Evolutionary conservation across 2,797 vertebrate genomes (phyloP), one percentile per base, ranked within the genome.

Genomic region (Bryconaethiops microstoma): DNA sequence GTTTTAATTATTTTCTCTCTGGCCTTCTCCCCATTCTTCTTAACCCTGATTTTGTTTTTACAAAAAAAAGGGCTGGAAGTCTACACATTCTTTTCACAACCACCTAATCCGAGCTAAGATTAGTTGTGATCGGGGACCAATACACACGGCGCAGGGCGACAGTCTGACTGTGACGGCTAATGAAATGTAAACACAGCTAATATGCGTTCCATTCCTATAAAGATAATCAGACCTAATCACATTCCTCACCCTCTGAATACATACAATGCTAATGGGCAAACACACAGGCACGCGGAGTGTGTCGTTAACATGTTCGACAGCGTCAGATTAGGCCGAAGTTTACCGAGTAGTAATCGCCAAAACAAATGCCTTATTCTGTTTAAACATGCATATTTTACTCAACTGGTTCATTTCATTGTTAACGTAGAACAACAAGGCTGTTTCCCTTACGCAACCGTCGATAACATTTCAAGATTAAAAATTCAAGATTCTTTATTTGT

Each of bases 141-240:
- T 70, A 76, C 79, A 82, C 82, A 83, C 71, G 23, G 50, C 16
- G 3, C 67, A 63, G 10, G 17, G 73, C 21, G 19, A 68, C 64
- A 14, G 72, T 55, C 57, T 75, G 78, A 62, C 75, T 74, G 21
- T 77, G 76, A 81, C 57, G 35, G 59, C 62, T 82, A 84, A 83
- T 80, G 79, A 86, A 86, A 87, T 40, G 64, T 79, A 83, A 82
- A 86, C 71, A 78, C 62, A 42, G 12, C 45, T 83, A 67, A 82
- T 78, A 84, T 73, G 62, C 39, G 14, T 35, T 64, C 63, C 70
- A 73, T 65, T 76, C 80, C 68, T 48, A 73, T 70, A 78, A 63
- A 74, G 16, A 63, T 55, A 78, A 74, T 71, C 76, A 83, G 65
- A 86, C 75, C 69, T 74, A 78, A 83, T 80, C 62, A 59, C 77